These are phyloP conservation scores for Lamprologus sp. DNA, from an alignment of 2,113 vertebrate species.

Conservation along the genomic window DNA sequence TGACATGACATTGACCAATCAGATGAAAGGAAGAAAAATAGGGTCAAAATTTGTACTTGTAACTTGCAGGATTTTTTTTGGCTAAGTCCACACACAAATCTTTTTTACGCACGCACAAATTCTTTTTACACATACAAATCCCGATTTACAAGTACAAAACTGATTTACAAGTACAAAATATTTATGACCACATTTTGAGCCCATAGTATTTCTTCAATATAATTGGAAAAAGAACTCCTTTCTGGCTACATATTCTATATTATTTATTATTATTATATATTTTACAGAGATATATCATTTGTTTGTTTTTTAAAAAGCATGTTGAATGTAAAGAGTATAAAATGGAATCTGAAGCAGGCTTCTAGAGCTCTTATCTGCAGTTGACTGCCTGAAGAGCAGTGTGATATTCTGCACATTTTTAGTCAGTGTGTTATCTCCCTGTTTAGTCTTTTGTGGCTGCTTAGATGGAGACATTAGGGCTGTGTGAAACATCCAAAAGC, in stretches of 20 bases:
- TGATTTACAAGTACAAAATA: too few relatives aligned
- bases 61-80: too few relatives aligned
- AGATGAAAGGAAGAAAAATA: too few relatives aligned
- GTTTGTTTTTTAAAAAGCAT: background rate
- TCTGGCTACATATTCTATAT: background rate
- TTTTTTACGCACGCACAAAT: too few relatives aligned
- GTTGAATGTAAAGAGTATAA: background rate
- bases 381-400: background rate
- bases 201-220: background rate
- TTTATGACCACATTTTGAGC: too few relatives aligned
- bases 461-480: conserved; percentile 36
- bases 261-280: background rate
- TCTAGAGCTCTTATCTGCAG: background rate
- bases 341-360: background rate
- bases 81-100: too few relatives aligned
- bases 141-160: too few relatives aligned
- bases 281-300: background rate
- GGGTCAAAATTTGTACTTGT: too few relatives aligned
- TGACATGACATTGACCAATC: too few relatives aligned
- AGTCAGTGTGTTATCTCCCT: conserved; percentile 2
- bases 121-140: too few relatives aligned
- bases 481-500: conserved; percentile 41
- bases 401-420: background rate
- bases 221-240: background rate
- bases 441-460: conserved; percentile 33